Evolutionary conservation across 2,113 vertebrate genomes (phyloP).

Genomic region (Brevimyrus niger): DNA sequence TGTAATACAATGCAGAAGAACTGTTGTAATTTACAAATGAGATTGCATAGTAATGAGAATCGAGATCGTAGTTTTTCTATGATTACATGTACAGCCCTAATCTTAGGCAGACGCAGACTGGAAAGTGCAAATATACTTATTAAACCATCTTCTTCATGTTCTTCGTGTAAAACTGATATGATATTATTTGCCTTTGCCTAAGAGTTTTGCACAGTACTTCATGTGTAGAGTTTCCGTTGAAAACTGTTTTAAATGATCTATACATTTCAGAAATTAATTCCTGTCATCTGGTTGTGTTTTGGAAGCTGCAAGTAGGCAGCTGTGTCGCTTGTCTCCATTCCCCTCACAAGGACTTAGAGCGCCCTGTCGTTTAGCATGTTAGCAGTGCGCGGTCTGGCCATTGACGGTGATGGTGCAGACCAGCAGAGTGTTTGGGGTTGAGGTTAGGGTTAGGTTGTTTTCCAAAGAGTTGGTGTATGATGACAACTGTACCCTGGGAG

Average conservation of each 20-base stretch:
- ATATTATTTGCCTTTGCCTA: neutral
- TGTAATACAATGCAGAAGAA: too few relatives aligned
- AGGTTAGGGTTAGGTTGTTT: neutral
- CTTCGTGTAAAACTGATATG: neutral
- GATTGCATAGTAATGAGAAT: too few relatives aligned
- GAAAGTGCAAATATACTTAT: neutral
- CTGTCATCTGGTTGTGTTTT: neutral
- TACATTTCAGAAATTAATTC: neutral
- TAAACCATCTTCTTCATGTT: neutral
- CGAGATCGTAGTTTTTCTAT: too few relatives aligned
- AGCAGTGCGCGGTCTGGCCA: neutral
- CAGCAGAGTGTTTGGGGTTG: neutral
- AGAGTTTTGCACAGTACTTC: neutral
- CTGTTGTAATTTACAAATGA: too few relatives aligned
- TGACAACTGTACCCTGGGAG: neutral
- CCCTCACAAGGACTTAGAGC: slow-evolving; percentile 19
- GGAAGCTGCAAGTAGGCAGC: slow-evolving; percentile 10
- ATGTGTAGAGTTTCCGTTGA: neutral
- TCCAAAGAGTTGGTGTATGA: neutral
- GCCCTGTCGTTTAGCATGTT: neutral
- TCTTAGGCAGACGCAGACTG: neutral
- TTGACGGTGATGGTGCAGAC: neutral
- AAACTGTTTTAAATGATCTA: neutral
- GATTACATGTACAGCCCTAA: too few relatives aligned
- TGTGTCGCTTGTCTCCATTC: slow-evolving; percentile 43